These are phyloP conservation scores for Lucilia sericata DNA, from an alignment of 1,140 invertebrate species.

Conservation along the genomic window DNA sequence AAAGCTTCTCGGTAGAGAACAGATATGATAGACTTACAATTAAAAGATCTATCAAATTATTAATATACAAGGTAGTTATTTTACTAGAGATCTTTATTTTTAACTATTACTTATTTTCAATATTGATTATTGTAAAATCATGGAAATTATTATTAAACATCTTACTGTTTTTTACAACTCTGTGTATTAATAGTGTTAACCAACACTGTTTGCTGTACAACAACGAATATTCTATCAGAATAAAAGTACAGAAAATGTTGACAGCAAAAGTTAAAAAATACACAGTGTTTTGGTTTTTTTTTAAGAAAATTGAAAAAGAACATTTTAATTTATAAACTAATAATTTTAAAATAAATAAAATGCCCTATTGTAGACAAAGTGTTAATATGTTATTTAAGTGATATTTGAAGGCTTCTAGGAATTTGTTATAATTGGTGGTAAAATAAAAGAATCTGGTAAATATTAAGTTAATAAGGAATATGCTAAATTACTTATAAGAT, in stretches of 20 bases:
- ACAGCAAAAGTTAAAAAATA: constrained; percentile 4
- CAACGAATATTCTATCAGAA: background rate
- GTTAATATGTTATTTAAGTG: background rate
- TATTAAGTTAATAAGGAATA: no score
- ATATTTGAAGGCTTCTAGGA: background rate
- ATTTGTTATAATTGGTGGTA: no score
- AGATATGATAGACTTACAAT: no score
- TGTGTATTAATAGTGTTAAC: background rate
- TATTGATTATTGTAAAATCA: no score
- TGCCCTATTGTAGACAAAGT: background rate
- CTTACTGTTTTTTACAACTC: background rate
- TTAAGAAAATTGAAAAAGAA: background rate
- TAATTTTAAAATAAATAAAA: constrained; percentile 3
- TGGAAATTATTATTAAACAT: no score
- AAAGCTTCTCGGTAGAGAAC: no score
- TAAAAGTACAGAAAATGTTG: constrained; percentile 9
- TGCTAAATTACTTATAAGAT: no score
- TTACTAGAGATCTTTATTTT: no score
- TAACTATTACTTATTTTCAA: no score
- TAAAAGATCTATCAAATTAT: no score
- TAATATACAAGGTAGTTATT: no score
- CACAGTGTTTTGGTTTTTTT: background rate
- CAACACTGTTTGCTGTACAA: background rate
- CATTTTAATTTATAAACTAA: background rate
- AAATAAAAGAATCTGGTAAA: no score